A percentile compares a stretch with the other conserved stretches of the same genome.
Evolutionary conservation across 2,113 vertebrate species (phyloP).

Genomic region (Rafetus swinhoei): DNA sequence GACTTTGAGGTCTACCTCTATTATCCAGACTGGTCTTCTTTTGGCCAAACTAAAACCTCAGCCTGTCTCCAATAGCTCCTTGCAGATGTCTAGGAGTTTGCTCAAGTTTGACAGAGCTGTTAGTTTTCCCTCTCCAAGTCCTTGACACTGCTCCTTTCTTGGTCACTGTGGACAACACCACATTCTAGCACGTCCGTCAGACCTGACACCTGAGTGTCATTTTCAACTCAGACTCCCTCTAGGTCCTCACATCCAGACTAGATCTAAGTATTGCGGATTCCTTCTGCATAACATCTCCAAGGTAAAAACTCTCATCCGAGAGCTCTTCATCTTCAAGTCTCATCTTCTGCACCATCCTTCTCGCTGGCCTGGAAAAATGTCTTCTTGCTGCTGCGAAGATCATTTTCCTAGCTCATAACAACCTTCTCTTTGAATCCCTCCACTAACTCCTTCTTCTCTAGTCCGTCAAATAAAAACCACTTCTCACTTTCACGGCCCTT

Average conservation of each 20-base stretch:
- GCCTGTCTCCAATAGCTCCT: neutral
- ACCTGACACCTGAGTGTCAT: neutral
- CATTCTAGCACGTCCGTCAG: neutral
- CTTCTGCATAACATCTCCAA: neutral
- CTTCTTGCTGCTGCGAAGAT: neutral
- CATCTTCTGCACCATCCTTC: neutral
- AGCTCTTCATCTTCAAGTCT: neutral
- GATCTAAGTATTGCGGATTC: neutral
- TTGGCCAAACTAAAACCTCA: neutral
- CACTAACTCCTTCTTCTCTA: neutral
- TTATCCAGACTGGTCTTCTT: neutral
- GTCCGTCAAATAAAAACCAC: neutral
- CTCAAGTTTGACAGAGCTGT: neutral
- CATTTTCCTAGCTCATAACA: neutral
- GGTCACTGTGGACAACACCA: neutral
- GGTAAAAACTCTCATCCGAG: neutral
- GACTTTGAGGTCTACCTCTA: neutral
- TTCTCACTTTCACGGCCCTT: neutral
- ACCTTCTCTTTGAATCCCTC: neutral
- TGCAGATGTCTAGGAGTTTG: neutral
- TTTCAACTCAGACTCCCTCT: neutral
- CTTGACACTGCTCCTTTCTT: neutral
- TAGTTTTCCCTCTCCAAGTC: neutral
- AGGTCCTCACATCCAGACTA: neutral
- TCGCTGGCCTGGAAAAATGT: neutral